phyloP scores from a whole-genome alignment of 2,888 invertebrate species.

The Ophion ventricosus region DNA sequence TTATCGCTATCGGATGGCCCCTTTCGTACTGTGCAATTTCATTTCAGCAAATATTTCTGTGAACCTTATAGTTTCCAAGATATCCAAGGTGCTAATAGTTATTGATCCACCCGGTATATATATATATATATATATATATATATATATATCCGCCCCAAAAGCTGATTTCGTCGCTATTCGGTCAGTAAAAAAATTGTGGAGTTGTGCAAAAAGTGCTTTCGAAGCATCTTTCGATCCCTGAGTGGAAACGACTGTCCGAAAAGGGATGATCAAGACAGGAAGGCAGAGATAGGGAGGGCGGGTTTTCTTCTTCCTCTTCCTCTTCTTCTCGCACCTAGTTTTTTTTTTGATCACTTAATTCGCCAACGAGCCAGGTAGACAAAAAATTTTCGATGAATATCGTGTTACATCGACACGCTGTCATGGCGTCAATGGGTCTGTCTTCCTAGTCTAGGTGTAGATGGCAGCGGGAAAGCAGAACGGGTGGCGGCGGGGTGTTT shows the following conservation, averaged over 20 bases:
- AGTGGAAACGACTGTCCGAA: slow-evolving; percentile 26
- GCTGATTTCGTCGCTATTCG: not conserved
- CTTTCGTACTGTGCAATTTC: too few relatives aligned
- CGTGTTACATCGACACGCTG: slow-evolving; percentile 14
- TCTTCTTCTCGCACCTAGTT: not conserved
- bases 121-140: too few relatives aligned
- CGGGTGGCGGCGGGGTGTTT: slow-evolving; percentile 1
- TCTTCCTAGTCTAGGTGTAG: not conserved
- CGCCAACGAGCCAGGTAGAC: slow-evolving; percentile 7
- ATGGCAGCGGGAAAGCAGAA: not conserved
- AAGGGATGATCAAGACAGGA: slow-evolving; percentile 1
- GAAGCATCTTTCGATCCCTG: slow-evolving; percentile 4
- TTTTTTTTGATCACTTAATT: slow-evolving; percentile 32
- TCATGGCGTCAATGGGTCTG: not conserved
- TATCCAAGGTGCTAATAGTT: too few relatives aligned
- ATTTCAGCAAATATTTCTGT: too few relatives aligned
- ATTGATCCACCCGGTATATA: too few relatives aligned
- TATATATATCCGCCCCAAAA: not conserved
- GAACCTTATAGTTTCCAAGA: too few relatives aligned
- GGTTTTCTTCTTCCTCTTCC: not conserved
- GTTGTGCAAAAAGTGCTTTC: slow-evolving; percentile 26
- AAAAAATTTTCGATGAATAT: slow-evolving; percentile 43
- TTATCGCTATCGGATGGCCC: too few relatives aligned
- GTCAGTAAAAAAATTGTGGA: slow-evolving; percentile 1
- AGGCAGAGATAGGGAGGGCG: not conserved